A percentile compares a stretch with the other conserved stretches of the same genome.
phyloP scores from a whole-genome alignment of 2,888 invertebrate genomes.

The Hydroisotoma schaefferi region DNA sequence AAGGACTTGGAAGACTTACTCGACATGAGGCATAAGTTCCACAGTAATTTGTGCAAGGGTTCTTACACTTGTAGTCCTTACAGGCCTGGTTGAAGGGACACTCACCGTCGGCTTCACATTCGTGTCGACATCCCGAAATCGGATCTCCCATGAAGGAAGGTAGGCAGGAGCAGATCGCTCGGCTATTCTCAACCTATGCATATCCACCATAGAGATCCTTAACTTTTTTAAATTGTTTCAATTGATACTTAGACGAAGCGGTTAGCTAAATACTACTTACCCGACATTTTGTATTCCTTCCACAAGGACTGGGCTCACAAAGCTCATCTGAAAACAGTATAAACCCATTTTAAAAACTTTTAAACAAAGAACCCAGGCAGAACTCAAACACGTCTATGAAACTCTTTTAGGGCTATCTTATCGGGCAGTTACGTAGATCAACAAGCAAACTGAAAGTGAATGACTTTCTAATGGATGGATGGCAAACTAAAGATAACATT shows the following conservation, averaged over 20 bases:
- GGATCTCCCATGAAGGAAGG: slow-evolving; percentile 46
- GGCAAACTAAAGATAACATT: no score
- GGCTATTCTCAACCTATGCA: slow-evolving; percentile 58
- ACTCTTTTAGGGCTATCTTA: no score
- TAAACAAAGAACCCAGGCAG: no score
- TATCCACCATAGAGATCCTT: not conserved
- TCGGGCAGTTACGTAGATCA: no score
- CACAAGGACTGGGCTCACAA: slow-evolving; percentile 60
- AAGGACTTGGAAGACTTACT: slow-evolving; percentile 55
- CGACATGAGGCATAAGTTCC: slow-evolving; percentile 75
- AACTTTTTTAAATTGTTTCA: not conserved
- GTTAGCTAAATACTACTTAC: slow-evolving; percentile 3
- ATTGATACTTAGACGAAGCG: not conserved
- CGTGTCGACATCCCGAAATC: slow-evolving; percentile 48
- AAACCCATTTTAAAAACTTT: no score
- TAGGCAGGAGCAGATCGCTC: slow-evolving; percentile 26
- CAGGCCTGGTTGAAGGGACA: slow-evolving; percentile 62
- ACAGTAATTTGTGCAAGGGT: slow-evolving; percentile 67
- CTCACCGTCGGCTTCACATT: slow-evolving; percentile 49
- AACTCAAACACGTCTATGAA: no score
- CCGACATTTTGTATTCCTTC: slow-evolving; percentile 45
- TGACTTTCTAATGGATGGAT: no score
- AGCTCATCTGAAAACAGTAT: slow-evolving; percentile 64
- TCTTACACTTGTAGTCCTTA: slow-evolving; percentile 67
- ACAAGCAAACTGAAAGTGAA: no score